phyloP scores from a whole-genome alignment of 1,140 invertebrate species.

The Heterodera carotae region DNA sequence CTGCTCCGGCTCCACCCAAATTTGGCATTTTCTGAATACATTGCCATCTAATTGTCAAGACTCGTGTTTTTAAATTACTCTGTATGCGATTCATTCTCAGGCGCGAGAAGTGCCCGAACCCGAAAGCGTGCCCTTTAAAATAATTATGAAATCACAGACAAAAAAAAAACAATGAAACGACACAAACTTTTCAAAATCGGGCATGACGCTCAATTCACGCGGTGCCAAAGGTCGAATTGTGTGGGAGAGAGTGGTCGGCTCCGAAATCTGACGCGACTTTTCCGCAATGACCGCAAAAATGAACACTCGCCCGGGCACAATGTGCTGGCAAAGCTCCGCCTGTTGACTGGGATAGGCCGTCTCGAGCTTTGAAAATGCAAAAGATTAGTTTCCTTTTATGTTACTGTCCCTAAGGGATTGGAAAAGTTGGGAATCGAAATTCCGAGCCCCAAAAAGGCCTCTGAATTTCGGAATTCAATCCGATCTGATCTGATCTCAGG shows the following conservation, averaged over 20 bases:
- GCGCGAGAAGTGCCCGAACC: conserved; percentile 41
- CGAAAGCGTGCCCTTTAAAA: conserved; percentile 31
- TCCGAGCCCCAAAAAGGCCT: too few relatives aligned
- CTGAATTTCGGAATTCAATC: too few relatives aligned
- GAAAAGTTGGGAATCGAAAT: too few relatives aligned
- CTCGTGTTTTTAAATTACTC: conserved; percentile 43
- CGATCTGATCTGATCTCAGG: too few relatives aligned
- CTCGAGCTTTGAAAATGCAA: conserved; percentile 42
- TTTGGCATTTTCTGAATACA: conserved; percentile 14
- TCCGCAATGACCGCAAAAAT: conserved; percentile 59
- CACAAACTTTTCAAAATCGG: conserved; percentile 56
- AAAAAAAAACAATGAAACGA: not conserved
- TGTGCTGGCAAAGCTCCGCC: conserved; percentile 42
- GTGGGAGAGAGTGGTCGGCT: conserved; percentile 52
- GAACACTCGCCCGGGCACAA: conserved; percentile 38
- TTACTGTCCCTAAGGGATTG: too few relatives aligned
- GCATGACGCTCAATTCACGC: conserved; percentile 44
- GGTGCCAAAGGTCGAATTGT: conserved; percentile 59
- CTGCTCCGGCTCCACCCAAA: conserved; percentile 28
- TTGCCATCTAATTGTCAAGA: conserved; percentile 24
- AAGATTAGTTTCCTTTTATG: not conserved
- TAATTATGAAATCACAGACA: too few relatives aligned
- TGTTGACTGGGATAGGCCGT: conserved; percentile 38
- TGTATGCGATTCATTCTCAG: conserved; percentile 33
- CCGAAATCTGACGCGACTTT: conserved; percentile 53